Evolutionary conservation across 2,888 invertebrate genomes (phyloP).

Genomic region (Podotricha telesiphe): DNA sequence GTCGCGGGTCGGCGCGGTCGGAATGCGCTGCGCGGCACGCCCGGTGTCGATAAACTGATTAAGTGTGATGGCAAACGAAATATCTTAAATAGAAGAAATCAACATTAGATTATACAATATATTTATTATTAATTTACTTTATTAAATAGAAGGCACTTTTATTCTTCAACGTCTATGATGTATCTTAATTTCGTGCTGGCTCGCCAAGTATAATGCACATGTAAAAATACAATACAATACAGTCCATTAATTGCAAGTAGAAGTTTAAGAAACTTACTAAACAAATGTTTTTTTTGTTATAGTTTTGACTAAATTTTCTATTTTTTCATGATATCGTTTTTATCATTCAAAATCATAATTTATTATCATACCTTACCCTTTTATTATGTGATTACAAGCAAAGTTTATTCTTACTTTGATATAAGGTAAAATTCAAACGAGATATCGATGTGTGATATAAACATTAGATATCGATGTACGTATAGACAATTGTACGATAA

Average conservation of each 20-base stretch:
- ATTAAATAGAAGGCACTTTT: too few relatives aligned
- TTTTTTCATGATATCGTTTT: neutral
- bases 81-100: slow-evolving; percentile 9
- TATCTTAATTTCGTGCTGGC: neutral
- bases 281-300: neutral
- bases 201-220: neutral
- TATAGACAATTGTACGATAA: neutral
- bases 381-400: slow-evolving; percentile 52
- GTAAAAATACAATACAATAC: neutral
- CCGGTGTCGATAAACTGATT: slow-evolving; percentile 55
- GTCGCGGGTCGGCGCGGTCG: slow-evolving; percentile 66
- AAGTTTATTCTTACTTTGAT: slow-evolving; percentile 39
- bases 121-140: slow-evolving; percentile 69
- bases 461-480: neutral
- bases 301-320: neutral
- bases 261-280: neutral
- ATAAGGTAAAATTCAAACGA: neutral
- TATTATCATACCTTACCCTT: neutral
- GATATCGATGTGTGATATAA: neutral
- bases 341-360: neutral
- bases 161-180: too few relatives aligned
- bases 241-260: neutral
- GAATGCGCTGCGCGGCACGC: slow-evolving; percentile 75
- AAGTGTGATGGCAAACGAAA: slow-evolving; percentile 27
- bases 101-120: neutral